Evolutionary conservation across 2,888 invertebrate genomes (phyloP), one percentile per base, ranked within the genome.

Genomic region (Cepaea hortensis): DNA sequence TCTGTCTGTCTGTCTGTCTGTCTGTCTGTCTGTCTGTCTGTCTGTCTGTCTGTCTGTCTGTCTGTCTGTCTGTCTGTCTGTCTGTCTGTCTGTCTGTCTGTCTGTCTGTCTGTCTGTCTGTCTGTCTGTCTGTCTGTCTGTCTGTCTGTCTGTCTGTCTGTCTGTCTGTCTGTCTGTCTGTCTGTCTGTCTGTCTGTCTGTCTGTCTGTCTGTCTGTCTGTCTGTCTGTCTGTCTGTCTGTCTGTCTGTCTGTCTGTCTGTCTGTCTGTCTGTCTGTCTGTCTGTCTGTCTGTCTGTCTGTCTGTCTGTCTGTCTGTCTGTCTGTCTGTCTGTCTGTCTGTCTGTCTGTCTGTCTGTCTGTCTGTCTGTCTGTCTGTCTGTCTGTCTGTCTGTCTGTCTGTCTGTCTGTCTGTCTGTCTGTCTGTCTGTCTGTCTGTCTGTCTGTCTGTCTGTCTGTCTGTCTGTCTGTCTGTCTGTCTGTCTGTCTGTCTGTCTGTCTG

Each of bases 401-500:
- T 75, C 46, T 75, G 75, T 75, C 75, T 75, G 75, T 75, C 46
- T 75, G 75, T 75, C 75, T 75, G 75, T 75, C 46, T 75, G 75
- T 75, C 75, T 75, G 75, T 80, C 55, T 80, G 61, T 80, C 61
- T 80, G 61, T 80, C 61, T 80, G 61, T 80, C 61, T 80, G 61
- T 68, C 68, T 68, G 68, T 68, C 68, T 68, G 68, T 68, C 68
- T 68, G 68, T 68, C 68, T 68, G 68, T 68, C 68, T 68, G 68
- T 68, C 68, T 80, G 61, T 80, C 61, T 80, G 61, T 80, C 61
- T 80, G 61, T 80, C 61, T 80, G 61, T 80, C 61, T 80, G 35
- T 62, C 55, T 61, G 35, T 61, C 68, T 65, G 46, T 65, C 35
- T 68, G n/a, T 81, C 46, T 81, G 68, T 81, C 46, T 81, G 81